Percentiles rank a stretch among this genome's conserved stretches.
These are phyloP conservation scores for Geotrupes spiniger DNA, from an alignment of 2,888 invertebrate genomes.

Conservation along the genomic window DNA sequence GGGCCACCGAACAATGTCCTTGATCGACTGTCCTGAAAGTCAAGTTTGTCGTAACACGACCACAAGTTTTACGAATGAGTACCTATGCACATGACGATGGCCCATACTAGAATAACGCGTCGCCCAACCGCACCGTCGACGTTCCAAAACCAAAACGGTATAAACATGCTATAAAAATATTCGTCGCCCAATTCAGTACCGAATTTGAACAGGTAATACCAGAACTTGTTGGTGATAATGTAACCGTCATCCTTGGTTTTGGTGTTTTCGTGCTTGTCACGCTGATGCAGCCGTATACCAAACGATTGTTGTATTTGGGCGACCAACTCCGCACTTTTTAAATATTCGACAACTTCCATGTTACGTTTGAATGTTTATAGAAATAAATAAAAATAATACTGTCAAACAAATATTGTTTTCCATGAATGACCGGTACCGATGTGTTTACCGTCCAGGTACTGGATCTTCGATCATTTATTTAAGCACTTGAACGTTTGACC, in stretches of 20 bases:
- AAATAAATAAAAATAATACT: too few relatives aligned
- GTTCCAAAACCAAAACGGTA: slow-evolving; percentile 95
- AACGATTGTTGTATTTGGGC: slow-evolving; percentile 76
- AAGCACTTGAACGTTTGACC: too few relatives aligned
- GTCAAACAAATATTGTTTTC: too few relatives aligned
- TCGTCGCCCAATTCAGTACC: slow-evolving; percentile 89
- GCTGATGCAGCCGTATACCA: slow-evolving; percentile 54
- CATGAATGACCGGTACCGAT: too few relatives aligned
- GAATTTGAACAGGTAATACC: slow-evolving; percentile 81
- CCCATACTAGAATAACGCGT: slow-evolving; percentile 79
- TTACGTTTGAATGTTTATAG: too few relatives aligned
- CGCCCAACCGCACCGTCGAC: slow-evolving; percentile 84
- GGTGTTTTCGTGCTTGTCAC: slow-evolving; percentile 31
- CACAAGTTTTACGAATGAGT: slow-evolving; percentile 32
- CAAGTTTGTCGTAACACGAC: too few relatives aligned
- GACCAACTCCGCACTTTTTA: slow-evolving; percentile 74
- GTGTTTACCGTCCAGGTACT: too few relatives aligned
- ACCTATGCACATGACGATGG: slow-evolving; percentile 82
- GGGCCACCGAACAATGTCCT: slow-evolving; percentile 85
- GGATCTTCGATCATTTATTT: too few relatives aligned
- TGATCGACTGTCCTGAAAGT: slow-evolving; percentile 75
- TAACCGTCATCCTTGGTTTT: slow-evolving; percentile 51
- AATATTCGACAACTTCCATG: slow-evolving; percentile 57
- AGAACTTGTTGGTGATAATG: slow-evolving; percentile 67
- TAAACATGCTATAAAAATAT: slow-evolving; percentile 85